Conservation (phyloP, 2,888 invertebrate species). For the Liposcelis brunnea region DNA sequence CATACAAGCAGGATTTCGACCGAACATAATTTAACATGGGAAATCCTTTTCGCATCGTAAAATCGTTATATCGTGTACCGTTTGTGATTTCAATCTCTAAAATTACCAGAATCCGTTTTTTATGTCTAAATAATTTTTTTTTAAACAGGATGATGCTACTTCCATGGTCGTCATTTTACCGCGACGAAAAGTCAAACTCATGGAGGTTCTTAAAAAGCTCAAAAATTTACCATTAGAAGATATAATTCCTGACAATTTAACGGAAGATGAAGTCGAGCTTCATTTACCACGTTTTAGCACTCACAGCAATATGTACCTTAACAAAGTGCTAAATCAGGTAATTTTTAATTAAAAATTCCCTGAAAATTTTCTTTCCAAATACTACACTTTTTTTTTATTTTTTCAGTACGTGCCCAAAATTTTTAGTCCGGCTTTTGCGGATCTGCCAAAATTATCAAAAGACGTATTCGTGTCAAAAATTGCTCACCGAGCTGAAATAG, state of each 20-base stretch:
- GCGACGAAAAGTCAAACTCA: neutral
- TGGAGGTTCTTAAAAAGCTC: neutral
- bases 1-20: too few species aligned
- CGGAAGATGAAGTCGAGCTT: constrained; percentile 5
- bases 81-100: neutral
- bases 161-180: constrained; percentile 3
- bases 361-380: neutral
- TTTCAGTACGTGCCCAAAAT: neutral
- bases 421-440: neutral
- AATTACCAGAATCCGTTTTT: neutral
- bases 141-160: neutral
- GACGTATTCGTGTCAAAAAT: constrained; percentile 18
- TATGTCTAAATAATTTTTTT: neutral
- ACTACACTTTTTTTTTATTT: neutral
- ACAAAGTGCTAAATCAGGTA: neutral
- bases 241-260: neutral
- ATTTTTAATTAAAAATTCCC: too few species aligned
- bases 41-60: too few species aligned
- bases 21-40: too few species aligned
- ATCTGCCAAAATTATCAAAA: neutral
- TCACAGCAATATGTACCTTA: neutral
- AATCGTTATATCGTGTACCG: too few species aligned
- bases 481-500: constrained; percentile 22
- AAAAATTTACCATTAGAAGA: neutral
- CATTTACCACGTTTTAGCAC: neutral